Evolutionary conservation across 1,140 invertebrate genomes (phyloP), one percentile per base, ranked within the genome.

Genomic region (Mactra quadrangularis): DNA sequence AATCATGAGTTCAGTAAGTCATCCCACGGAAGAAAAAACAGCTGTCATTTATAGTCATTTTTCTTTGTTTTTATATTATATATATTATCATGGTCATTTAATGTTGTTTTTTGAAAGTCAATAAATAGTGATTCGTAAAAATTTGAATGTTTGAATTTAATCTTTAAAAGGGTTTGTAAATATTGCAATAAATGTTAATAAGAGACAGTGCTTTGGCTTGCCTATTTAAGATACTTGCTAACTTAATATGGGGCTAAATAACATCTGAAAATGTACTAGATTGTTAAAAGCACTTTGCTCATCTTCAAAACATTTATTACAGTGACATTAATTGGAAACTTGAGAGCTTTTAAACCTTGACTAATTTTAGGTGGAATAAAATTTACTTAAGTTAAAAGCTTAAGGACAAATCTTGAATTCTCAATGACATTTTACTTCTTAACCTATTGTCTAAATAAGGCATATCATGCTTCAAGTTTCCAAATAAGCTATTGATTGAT

Each of bases 141-240:
- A 31, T 68, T 68, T 47, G 25, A 38, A 47, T 68, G 64, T 66
- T 11, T 68, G 41, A 29, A 68, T 35, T 68, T 50, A n/a, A 68
- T 68, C 25, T 62, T 25, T 35, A 66, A 38, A 47, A 47, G 35
- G 47, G 47, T 47, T 19, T 11, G 47, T 50, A 41, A 68, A 31
- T 52, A 50, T 52, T 68, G 64, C 64, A 68, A 68, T 68, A 68
- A 68, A 68, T 68, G 64, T 68, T 68, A 41, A n/a, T n/a, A n/a
- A 25, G 64, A 68, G 45, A 50, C 41, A 68, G 64, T 68, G 64
- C 64, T 50, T 68, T 50, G 3, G 11, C 6, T 3, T 17, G 25
- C 9, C 38, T 41, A 3, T 15, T 15, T 4, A 38, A 6, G 59
- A 22, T 25, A 47, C 1, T n/a, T 66, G 22, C n/a, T n/a, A 33